A percentile compares a stretch with the other conserved stretches of the same genome.
Conservation (phyloP, 2,888 invertebrate genomes). For the Caenorhabditis auriculariae region DNA sequence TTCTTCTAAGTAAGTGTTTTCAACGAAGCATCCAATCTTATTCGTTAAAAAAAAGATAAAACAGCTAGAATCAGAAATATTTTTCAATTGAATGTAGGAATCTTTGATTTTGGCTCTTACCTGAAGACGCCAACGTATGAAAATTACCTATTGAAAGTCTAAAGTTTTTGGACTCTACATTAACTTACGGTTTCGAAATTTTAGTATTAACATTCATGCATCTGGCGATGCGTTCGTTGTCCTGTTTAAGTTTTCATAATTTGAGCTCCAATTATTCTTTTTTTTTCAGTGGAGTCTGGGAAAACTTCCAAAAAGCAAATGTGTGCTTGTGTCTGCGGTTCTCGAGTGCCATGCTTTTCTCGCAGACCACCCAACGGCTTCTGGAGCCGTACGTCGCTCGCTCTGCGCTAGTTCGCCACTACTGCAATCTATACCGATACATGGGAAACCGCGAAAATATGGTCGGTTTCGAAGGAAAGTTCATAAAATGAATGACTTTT, state of each 20-base stretch:
- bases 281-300: slow-evolving; percentile 11
- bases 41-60: too few species aligned
- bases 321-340: slow-evolving; percentile 15
- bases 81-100: too few species aligned
- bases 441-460: slow-evolving; percentile 3
- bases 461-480: background rate
- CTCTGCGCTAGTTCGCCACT: slow-evolving; percentile 19
- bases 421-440: slow-evolving; percentile 29
- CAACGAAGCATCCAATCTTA: too few species aligned
- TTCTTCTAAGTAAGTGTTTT: too few species aligned
- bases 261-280: background rate
- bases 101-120: too few species aligned
- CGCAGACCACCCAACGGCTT: slow-evolving; percentile 13
- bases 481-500: background rate
- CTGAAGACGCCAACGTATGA: too few species aligned
- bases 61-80: too few species aligned
- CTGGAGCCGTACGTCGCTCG: slow-evolving; percentile 19
- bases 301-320: slow-evolving; percentile 6
- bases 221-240: background rate
- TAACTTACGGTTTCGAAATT: too few species aligned
- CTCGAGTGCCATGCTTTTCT: slow-evolving; percentile 15
- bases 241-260: too few species aligned
- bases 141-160: too few species aligned
- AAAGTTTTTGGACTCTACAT: too few species aligned
- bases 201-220: too few species aligned